These are phyloP conservation scores for Porites divaricata DNA, from an alignment of 92 coral and sea anemone species.

Conservation along the genomic window DNA sequence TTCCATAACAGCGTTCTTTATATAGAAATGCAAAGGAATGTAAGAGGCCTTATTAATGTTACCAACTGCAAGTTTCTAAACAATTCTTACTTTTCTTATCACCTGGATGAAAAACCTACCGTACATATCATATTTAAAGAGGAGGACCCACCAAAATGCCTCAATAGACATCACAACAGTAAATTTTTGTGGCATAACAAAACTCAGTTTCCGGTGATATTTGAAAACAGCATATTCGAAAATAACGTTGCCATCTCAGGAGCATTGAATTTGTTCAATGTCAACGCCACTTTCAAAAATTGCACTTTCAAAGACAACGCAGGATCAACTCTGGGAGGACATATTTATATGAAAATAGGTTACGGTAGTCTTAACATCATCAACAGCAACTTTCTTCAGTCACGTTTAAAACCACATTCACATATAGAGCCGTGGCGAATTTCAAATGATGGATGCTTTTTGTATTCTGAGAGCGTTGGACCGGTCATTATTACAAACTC, in stretches of 20 bases:
- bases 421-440: not conserved
- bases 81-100: constrained; percentile 11
- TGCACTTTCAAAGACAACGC: constrained; percentile 54
- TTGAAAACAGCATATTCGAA: constrained; percentile 36
- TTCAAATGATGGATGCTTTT: constrained; percentile 20
- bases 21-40: not conserved
- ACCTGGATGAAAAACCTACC: not conserved
- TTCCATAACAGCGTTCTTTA: not conserved
- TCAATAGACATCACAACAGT: no score
- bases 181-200: not conserved
- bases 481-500: constrained; percentile 21
- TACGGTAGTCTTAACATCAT: constrained; percentile 39
- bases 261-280: constrained; percentile 30
- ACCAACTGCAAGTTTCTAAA: constrained; percentile 24
- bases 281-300: constrained; percentile 21
- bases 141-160: constrained; percentile 9
- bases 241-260: constrained; percentile 52
- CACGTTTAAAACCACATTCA: not conserved
- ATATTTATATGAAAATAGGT: constrained; percentile 27
- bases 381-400: constrained; percentile 30
- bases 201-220: constrained; percentile 11
- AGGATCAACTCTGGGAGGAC: constrained; percentile 21
- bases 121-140: not conserved
- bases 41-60: not conserved
- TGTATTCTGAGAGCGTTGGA: constrained; percentile 56